These are phyloP conservation scores for Megastigmus dorsalis DNA, from an alignment of 2,888 invertebrate species.

Conservation along the genomic window DNA sequence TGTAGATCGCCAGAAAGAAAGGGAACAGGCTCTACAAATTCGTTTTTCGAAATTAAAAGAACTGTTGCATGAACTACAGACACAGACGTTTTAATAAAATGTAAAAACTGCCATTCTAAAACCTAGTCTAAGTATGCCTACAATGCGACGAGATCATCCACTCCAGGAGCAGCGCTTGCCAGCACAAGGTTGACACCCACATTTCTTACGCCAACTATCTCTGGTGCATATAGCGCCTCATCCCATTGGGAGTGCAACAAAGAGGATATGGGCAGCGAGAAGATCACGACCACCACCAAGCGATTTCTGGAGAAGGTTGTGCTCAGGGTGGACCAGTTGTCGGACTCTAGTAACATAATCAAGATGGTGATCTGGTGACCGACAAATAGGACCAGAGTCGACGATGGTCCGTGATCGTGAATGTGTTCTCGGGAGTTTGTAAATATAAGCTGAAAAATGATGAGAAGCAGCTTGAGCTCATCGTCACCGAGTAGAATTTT, in stretches of 20 bases:
- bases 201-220: constrained; percentile 60
- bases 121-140: too few relatives aligned
- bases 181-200: constrained; percentile 60
- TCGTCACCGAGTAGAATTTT: constrained; percentile 55
- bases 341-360: constrained; percentile 52
- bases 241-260: constrained; percentile 43
- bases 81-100: too few relatives aligned
- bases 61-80: constrained; percentile 74
- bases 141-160: constrained; percentile 61
- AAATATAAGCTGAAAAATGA: constrained; percentile 46
- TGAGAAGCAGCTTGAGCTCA: constrained; percentile 49
- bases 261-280: constrained; percentile 9
- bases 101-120: too few relatives aligned
- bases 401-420: constrained; percentile 28
- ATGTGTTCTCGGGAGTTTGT: constrained; percentile 47
- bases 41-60: constrained; percentile 86
- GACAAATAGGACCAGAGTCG: constrained; percentile 43
- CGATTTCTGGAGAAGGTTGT: constrained; percentile 47
- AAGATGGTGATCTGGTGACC: constrained; percentile 52
- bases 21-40: constrained; percentile 91
- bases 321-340: constrained; percentile 53
- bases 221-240: constrained; percentile 60
- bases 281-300: neutral
- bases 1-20: constrained; percentile 91
- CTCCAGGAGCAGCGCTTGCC: constrained; percentile 56